Conservation (phyloP, 2,113 vertebrate genomes). For the Tenebrosternarchus preto region DNA sequence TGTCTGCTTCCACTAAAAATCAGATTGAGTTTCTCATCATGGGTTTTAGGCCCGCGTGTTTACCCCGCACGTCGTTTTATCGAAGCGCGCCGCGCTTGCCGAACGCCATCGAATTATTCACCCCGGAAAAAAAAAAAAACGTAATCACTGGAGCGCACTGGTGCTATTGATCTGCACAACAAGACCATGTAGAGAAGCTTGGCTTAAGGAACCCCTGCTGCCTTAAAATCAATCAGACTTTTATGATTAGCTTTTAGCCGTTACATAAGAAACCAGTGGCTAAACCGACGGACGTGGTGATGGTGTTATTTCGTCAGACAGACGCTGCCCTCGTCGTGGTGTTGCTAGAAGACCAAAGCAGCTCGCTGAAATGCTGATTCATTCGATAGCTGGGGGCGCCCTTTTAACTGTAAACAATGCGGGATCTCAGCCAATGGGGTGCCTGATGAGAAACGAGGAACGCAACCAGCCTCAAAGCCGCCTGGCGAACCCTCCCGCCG, state of each 20-base stretch:
- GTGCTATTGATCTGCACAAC: slow-evolving; percentile 36
- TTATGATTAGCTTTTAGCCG: slow-evolving; percentile 23
- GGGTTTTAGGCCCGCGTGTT: slow-evolving; percentile 33
- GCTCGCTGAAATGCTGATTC: slow-evolving; percentile 57
- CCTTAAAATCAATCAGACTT: slow-evolving; percentile 19
- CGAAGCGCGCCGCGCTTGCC: slow-evolving; percentile 45
- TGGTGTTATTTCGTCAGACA: slow-evolving; percentile 25
- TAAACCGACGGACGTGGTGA: slow-evolving; percentile 46
- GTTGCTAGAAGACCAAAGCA: slow-evolving; percentile 61
- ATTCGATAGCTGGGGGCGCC: slow-evolving; percentile 53
- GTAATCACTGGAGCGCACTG: slow-evolving; percentile 20
- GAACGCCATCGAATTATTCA: slow-evolving; percentile 51
- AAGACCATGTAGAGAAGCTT: slow-evolving; percentile 10
- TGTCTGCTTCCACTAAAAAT: slow-evolving; percentile 44
- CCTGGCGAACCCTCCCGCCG: slow-evolving; percentile 19
- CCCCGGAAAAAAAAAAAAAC: slow-evolving; percentile 1
- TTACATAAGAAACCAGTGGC: slow-evolving; percentile 21
- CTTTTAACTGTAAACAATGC: slow-evolving; percentile 67
- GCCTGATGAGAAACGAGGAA: slow-evolving; percentile 60
- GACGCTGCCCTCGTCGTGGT: slow-evolving; percentile 52
- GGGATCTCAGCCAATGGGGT: slow-evolving; percentile 60
- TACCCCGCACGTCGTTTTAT: slow-evolving; percentile 43
- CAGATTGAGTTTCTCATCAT: slow-evolving; percentile 47
- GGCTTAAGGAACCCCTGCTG: slow-evolving; percentile 13
- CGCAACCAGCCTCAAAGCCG: slow-evolving; percentile 45